phyloP scores from a whole-genome alignment of 2,888 invertebrate species.

The Caenorhabditis sp. region DNA sequence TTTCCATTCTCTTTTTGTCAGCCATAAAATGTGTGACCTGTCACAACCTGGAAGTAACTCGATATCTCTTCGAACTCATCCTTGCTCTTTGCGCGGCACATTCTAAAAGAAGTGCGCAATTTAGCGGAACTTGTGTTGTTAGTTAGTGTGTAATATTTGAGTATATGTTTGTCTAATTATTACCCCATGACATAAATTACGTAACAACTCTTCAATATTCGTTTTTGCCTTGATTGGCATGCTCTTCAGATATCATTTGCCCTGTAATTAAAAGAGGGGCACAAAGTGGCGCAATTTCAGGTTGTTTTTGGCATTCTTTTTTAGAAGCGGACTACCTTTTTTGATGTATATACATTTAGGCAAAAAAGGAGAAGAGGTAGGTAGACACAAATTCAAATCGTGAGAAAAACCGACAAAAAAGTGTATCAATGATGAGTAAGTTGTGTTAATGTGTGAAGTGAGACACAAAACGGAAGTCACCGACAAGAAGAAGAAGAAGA shows the following conservation, averaged over 20 bases:
- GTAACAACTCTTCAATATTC: not conserved
- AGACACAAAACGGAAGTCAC: conserved; percentile 1
- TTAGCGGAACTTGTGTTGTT: not conserved
- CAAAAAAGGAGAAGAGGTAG: conserved; percentile 1
- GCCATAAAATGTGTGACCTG: too few species aligned
- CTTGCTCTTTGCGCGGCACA: too few species aligned
- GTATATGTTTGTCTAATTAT: too few species aligned
- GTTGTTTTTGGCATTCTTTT: not conserved
- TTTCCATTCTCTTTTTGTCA: too few species aligned
- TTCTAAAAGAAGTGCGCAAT: not conserved
- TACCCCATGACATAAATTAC: conserved; percentile 2
- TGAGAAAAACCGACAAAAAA: not conserved
- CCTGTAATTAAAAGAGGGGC: too few species aligned
- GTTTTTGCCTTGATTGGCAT: not conserved
- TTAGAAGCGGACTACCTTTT: too few species aligned
- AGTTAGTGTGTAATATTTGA: too few species aligned
- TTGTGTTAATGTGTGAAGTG: not conserved
- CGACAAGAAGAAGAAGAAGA: not conserved
- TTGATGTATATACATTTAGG: not conserved
- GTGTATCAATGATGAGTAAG: not conserved
- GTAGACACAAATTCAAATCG: not conserved
- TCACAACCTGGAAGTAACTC: too few species aligned
- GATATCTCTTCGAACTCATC: too few species aligned
- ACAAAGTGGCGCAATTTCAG: conserved; percentile 1
- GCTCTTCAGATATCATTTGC: too few species aligned